A percentile compares a stretch with the other conserved stretches of the same genome.
Conservation (phyloP, 2,797 vertebrate species). For the Siniperca obscura region DNA sequence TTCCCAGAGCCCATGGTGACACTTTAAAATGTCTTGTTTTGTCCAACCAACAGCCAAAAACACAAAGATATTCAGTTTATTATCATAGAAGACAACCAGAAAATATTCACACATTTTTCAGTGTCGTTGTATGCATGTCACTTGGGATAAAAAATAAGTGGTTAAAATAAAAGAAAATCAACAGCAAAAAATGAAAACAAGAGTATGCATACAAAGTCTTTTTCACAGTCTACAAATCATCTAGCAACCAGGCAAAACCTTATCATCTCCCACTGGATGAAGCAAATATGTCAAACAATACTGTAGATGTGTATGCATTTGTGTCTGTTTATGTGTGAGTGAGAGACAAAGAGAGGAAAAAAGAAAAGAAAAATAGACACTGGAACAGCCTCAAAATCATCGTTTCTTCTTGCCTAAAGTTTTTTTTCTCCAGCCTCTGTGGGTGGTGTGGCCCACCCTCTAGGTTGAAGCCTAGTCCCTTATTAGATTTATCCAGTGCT, state of each 20-base stretch:
- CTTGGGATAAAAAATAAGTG: not conserved
- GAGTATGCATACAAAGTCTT: not conserved
- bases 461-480: not conserved
- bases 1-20: not conserved
- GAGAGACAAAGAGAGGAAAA: not conserved
- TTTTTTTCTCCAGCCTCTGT: constrained; percentile 1
- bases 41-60: not conserved
- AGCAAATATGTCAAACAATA: not conserved
- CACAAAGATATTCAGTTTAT: not conserved
- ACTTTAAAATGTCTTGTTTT: not conserved
- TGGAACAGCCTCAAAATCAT: not conserved
- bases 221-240: not conserved
- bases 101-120: not conserved
- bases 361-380: not conserved
- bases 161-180: not conserved
- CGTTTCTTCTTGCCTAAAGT: not conserved
- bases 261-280: not conserved
- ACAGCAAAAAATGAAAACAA: not conserved
- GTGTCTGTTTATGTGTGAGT: not conserved
- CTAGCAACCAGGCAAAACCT: not conserved
- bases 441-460: not conserved
- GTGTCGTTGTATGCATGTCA: not conserved
- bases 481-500: constrained; percentile 24
- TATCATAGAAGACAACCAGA: not conserved
- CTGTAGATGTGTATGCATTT: not conserved